Evolutionary conservation across 2,113 vertebrate species (phyloP), one percentile per base, ranked within the genome.

Genomic region (Corydoras sp.): DNA sequence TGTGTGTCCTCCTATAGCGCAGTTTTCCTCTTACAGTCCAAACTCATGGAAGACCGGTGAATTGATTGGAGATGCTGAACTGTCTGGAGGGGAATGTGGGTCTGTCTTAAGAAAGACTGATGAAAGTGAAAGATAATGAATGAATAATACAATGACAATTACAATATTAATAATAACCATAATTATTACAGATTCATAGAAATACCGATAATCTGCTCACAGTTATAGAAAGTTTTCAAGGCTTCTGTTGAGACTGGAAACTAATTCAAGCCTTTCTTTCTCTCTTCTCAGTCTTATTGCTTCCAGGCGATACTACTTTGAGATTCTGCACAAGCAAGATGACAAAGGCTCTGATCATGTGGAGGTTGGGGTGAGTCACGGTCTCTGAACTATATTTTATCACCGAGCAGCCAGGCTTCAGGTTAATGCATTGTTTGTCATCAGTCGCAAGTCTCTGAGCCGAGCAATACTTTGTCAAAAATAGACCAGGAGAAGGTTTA

Each of bases 291-390:
- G 97, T 81, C 92, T 98, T 71, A 93, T 96, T 82, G 91, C 92
- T 58, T 98, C 95, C 76, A 88, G 93, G 43, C 90, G 88, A 24
- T 98, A 98, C 87, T 99, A 97, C 91, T 99, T 99, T 0, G 97
- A 99, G 89, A 87, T 98, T 78, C 93, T 99, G 49, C 96, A 99
- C 89, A 99, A 98, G 76, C 97, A 99, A 59, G 95, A 99, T 0
- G 94, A 98, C 89, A 91, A 85, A 11, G 97, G 97, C 62, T 98
- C 95, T 0, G 97, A 99, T 88, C 97, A 99, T 0, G 95, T 99
- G 81, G 97, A 99, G 86, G 94, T 98, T 29, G 97, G 94, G 32
- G 97, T 99, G 88, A 96, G 96, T 92, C 65, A 62, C 58, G n/a
- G 30, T 43, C 50, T 58, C 51, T 56, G 11, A 14, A 60, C 5